A percentile compares a stretch with the other conserved stretches of the same genome.
phyloP scores from a whole-genome alignment of 2,797 vertebrate genomes.

The Carcharodon carcharias region DNA sequence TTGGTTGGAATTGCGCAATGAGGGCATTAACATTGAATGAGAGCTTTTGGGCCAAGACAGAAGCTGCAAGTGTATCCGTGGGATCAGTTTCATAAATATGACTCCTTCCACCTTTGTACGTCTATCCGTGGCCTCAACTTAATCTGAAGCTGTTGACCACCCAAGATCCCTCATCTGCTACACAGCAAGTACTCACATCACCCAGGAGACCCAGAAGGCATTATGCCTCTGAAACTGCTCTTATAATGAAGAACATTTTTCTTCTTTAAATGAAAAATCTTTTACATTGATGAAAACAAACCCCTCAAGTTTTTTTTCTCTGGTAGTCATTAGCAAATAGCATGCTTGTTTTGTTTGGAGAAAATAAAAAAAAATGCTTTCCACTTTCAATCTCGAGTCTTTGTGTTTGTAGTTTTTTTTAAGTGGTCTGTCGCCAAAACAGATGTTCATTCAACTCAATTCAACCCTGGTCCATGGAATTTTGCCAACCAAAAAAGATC shows the following conservation, averaged over 20 bases:
- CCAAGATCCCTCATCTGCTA: background rate
- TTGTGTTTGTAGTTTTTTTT: conserved; percentile 28
- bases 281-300: conserved; percentile 8
- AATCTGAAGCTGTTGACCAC: background rate
- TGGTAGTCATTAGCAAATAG: conserved; percentile 18
- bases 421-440: conserved; percentile 33
- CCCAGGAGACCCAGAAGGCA: background rate
- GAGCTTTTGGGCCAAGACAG: background rate
- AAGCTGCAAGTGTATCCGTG: background rate
- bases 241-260: background rate
- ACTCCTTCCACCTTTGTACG: background rate
- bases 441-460: conserved; percentile 33
- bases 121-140: background rate
- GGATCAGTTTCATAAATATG: too few relatives aligned
- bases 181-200: background rate
- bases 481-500: background rate
- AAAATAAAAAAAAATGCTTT: conserved; percentile 28
- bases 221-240: background rate
- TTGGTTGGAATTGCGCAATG: background rate
- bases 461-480: conserved; percentile 26
- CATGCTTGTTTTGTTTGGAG: conserved; percentile 28
- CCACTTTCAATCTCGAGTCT: background rate
- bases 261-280: background rate
- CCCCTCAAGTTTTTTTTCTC: background rate
- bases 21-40: background rate